Percentiles rank a stretch among this genome's conserved stretches.
Conservation (phyloP, 2,113 vertebrate species). For the Saccopteryx leptura region DNA sequence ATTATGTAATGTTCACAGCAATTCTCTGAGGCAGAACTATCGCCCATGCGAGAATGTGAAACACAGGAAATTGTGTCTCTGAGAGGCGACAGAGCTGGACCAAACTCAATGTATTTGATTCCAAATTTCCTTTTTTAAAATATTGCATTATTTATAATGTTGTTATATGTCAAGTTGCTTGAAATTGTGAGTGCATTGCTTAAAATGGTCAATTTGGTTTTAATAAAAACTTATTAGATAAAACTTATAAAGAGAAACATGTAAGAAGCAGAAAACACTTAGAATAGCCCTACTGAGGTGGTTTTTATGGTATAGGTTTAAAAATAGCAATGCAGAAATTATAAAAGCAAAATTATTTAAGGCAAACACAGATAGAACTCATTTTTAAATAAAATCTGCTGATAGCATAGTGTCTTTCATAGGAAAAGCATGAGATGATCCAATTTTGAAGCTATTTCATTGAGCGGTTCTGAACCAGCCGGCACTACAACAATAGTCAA, state of each 20-base stretch:
- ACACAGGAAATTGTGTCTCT: background rate
- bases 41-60: background rate
- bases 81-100: background rate
- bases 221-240: background rate
- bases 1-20: conserved; percentile 33
- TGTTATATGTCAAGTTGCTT: background rate
- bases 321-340: background rate
- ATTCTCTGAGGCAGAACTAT: background rate
- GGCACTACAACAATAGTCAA: background rate
- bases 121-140: background rate
- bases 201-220: background rate
- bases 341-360: background rate
- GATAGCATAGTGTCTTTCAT: background rate
- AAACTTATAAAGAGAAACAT: background rate
- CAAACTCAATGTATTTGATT: background rate
- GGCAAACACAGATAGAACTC: background rate
- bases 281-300: background rate
- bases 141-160: background rate
- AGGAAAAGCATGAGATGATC: background rate
- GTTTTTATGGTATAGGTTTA: background rate
- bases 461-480: background rate
- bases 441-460: background rate
- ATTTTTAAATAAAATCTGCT: background rate
- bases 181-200: background rate
- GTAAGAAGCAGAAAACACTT: background rate